phyloP scores from a whole-genome alignment of 2,113 vertebrate genomes.

The Macrotis lagotis region DNA sequence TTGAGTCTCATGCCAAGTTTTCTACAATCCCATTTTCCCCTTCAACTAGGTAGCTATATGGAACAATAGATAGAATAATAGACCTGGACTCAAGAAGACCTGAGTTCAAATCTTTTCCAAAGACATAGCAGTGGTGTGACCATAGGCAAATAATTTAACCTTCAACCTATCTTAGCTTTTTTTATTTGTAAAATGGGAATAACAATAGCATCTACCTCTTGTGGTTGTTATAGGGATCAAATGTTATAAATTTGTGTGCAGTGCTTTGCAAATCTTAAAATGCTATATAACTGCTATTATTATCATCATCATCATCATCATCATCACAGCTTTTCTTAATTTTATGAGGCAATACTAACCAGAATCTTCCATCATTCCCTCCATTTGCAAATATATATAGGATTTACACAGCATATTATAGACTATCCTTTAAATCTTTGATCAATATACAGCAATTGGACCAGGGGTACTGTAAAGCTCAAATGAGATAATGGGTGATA shows the following conservation, averaged over 20 bases:
- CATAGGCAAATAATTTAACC: background rate
- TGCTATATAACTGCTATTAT: background rate
- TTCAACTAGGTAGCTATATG: background rate
- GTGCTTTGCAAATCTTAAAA: background rate
- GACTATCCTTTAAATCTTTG: too few relatives aligned
- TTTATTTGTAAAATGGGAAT: background rate
- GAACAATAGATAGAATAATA: background rate
- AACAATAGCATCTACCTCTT: background rate
- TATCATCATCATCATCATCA: too few relatives aligned
- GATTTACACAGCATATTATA: background rate
- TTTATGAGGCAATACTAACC: background rate
- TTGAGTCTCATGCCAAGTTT: background rate
- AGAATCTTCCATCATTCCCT: background rate
- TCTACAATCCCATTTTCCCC: background rate
- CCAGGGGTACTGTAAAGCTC: too few relatives aligned
- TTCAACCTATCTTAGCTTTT: background rate
- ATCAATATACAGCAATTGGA: too few relatives aligned
- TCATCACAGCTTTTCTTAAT: background rate
- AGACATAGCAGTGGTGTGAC: background rate
- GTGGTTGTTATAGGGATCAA: background rate
- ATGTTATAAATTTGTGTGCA: background rate
- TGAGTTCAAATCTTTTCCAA: background rate
- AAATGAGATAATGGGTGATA: too few relatives aligned
- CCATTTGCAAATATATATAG: background rate
- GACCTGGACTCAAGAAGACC: background rate